These are phyloP conservation scores for Brachionus plicatilis DNA, from an alignment of 1,140 invertebrate species.

Conservation along the genomic window DNA sequence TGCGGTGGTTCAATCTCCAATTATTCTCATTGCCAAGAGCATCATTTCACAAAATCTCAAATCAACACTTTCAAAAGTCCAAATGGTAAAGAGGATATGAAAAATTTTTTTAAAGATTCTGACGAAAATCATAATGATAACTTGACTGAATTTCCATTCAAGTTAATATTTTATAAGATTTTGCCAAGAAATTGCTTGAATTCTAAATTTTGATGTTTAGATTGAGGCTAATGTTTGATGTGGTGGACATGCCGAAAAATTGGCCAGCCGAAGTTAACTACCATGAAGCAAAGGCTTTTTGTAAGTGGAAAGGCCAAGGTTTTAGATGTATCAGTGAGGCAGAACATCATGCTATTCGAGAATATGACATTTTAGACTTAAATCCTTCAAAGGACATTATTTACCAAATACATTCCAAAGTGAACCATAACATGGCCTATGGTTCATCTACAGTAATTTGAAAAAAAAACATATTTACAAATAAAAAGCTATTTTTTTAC, in stretches of 20 bases:
- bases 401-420: slow-evolving; percentile 13
- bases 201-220: slow-evolving; percentile 42
- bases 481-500: not conserved
- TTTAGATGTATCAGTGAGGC: slow-evolving; percentile 50
- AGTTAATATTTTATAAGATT: slow-evolving; percentile 4
- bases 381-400: slow-evolving; percentile 28
- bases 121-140: not conserved
- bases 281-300: slow-evolving; percentile 54
- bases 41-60: not conserved
- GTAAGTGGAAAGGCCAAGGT: slow-evolving; percentile 50
- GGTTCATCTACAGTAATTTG: slow-evolving; percentile 40
- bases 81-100: not conserved
- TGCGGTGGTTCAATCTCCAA: slow-evolving; percentile 49
- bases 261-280: slow-evolving; percentile 56
- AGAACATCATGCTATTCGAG: slow-evolving; percentile 50
- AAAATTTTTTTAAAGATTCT: not conserved
- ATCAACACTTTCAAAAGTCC: not conserved
- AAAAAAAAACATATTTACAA: not conserved
- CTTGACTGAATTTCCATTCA: not conserved
- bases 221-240: slow-evolving; percentile 53
- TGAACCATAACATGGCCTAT: slow-evolving; percentile 44
- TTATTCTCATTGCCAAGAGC: slow-evolving; percentile 42
- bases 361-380: slow-evolving; percentile 44
- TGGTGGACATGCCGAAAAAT: slow-evolving; percentile 49
- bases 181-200: not conserved